These are phyloP conservation scores for Stictonetta naevosa DNA, from an alignment of 2,113 vertebrate genomes.

Conservation along the genomic window DNA sequence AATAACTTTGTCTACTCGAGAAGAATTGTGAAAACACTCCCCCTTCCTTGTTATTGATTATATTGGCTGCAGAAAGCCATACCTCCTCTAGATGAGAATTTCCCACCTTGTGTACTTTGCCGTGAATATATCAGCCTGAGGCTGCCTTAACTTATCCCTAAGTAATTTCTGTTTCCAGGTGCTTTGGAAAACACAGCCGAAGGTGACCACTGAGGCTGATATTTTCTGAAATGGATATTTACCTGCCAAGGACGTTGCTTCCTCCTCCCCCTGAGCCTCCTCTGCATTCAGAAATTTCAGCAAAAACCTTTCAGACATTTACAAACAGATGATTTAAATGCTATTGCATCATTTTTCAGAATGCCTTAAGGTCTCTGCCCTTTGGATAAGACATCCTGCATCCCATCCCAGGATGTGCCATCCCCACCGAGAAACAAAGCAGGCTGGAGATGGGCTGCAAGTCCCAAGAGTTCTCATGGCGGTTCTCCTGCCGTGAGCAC, in stretches of 20 bases:
- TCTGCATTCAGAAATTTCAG: background rate
- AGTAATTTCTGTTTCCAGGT: background rate
- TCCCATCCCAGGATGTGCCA: background rate
- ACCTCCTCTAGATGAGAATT: background rate
- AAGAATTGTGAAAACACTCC: background rate
- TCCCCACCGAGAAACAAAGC: background rate
- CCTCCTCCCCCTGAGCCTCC: background rate
- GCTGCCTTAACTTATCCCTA: background rate
- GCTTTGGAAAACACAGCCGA: accelerated
- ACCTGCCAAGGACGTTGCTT: background rate
- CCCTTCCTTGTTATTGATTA: background rate
- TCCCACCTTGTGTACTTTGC: background rate
- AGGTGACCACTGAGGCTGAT: background rate
- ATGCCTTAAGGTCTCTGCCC: accelerated
- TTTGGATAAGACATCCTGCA: background rate
- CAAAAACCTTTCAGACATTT: background rate
- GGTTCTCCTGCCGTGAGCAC: background rate
- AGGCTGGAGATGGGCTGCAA: background rate
- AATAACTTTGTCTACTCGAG: background rate
- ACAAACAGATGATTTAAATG: background rate
- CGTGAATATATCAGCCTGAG: background rate
- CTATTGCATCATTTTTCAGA: background rate
- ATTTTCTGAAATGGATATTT: background rate
- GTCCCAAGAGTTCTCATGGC: accelerated
- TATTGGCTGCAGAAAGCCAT: background rate